Percentiles rank a stretch among this genome's conserved stretches.
Conservation (phyloP, 2,888 invertebrate species). For the Crematogaster levior region DNA sequence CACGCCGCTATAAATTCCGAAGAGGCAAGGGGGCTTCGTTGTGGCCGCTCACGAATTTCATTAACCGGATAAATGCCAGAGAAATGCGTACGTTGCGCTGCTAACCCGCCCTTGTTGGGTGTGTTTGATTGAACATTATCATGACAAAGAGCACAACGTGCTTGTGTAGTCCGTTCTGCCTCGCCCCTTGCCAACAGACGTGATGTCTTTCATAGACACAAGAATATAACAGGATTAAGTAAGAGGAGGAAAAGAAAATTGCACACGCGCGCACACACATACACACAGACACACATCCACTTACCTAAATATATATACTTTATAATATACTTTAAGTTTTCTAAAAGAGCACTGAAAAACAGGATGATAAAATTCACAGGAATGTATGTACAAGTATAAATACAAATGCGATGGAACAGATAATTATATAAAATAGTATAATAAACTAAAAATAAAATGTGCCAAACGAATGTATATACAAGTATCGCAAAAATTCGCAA, state of each 20-base stretch:
- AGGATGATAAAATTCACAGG: neutral
- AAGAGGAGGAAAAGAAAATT: neutral
- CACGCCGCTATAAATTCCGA: conserved; percentile 65
- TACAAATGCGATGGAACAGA: neutral
- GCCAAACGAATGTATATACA: neutral
- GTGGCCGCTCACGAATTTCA: conserved; percentile 71
- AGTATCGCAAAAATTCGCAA: neutral
- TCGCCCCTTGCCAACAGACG: conserved; percentile 31
- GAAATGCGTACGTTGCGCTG: conserved; percentile 57
- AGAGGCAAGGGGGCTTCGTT: neutral
- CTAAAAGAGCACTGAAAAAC: neutral
- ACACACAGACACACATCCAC: neutral
- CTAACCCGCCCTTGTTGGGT: conserved; percentile 55
- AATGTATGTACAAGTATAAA: neutral
- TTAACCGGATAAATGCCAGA: conserved; percentile 75
- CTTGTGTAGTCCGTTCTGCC: neutral
- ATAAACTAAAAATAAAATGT: neutral
- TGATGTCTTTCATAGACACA: conserved; percentile 10
- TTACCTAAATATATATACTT: neutral
- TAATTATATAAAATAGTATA: neutral
- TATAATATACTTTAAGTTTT: neutral
- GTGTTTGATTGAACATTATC: conserved; percentile 79
- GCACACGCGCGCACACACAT: neutral
- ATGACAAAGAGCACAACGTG: conserved; percentile 76
- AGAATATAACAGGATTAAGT: conserved; percentile 5